These are phyloP conservation scores for Nyctibius grandis DNA, from an alignment of 2,797 vertebrate species.

Conservation along the genomic window DNA sequence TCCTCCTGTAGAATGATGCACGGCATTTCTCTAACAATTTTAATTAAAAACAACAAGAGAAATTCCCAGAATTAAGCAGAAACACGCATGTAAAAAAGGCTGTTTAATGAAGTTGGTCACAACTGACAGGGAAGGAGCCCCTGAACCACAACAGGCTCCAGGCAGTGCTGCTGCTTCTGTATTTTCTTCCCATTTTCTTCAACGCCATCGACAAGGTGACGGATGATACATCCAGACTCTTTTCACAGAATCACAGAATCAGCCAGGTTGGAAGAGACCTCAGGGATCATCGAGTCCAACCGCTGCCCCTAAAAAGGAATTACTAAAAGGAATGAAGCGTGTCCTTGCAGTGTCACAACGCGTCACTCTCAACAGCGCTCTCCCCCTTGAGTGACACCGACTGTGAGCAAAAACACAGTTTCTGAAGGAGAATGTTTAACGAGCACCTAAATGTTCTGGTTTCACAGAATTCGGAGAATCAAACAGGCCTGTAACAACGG, in stretches of 20 bases:
- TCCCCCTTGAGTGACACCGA: not conserved
- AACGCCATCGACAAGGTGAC: not conserved
- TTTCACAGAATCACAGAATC: too few species aligned
- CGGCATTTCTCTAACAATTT: not conserved
- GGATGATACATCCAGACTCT: too few species aligned
- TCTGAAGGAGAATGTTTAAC: too few species aligned
- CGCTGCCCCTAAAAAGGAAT: too few species aligned
- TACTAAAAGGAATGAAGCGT: not conserved
- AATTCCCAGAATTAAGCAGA: not conserved
- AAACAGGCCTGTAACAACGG: not conserved
- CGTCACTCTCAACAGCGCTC: accelerated
- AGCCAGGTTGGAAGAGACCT: too few species aligned
- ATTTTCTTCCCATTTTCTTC: not conserved
- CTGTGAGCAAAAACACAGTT: not conserved
- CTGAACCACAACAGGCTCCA: too few species aligned
- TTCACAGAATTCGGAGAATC: accelerated
- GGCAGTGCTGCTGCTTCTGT: not conserved
- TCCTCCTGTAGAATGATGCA: accelerated
- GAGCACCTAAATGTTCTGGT: not conserved
- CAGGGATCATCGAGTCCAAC: too few species aligned
- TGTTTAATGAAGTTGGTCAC: too few species aligned
- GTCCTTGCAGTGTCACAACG: not conserved
- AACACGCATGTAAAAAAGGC: accelerated
- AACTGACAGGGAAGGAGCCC: not conserved
- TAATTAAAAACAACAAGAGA: not conserved